These are phyloP conservation scores for Anoncus sp. DNA, from an alignment of 2,888 invertebrate species.

Conservation along the genomic window DNA sequence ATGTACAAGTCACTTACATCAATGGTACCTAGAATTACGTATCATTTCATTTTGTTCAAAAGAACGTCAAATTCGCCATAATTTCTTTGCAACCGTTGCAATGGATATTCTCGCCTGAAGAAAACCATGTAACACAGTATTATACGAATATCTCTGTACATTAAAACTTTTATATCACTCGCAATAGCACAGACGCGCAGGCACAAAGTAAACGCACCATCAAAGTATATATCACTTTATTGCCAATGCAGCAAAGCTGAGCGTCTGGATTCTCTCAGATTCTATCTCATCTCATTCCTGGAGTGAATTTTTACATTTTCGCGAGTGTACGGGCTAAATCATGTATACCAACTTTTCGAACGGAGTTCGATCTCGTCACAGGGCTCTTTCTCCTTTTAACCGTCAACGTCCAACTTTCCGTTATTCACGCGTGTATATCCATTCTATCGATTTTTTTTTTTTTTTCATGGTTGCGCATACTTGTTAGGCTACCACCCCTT, in stretches of 20 bases:
- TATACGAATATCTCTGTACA: constrained; percentile 14
- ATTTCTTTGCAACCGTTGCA: neutral
- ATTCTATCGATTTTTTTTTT: constrained; percentile 21
- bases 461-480: constrained; percentile 1
- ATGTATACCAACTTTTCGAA: constrained; percentile 37
- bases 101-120: neutral
- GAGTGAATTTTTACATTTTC: constrained; percentile 36
- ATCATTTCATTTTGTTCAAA: neutral
- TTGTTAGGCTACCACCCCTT: neutral
- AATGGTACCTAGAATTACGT: too few relatives aligned
- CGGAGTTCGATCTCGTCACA: constrained; percentile 43
- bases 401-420: constrained; percentile 8
- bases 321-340: constrained; percentile 19
- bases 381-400: constrained; percentile 8
- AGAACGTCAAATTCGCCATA: neutral
- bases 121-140: constrained; percentile 2
- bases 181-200: constrained; percentile 1
- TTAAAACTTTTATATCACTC: constrained; percentile 37
- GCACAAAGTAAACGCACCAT: neutral
- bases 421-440: constrained; percentile 19
- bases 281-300: constrained; percentile 20
- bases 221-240: constrained; percentile 1
- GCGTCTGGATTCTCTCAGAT: neutral
- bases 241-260: neutral
- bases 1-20: too few relatives aligned